Evolutionary conservation across 2,888 invertebrate genomes (phyloP).

Genomic region (Deroplatys truncata): DNA sequence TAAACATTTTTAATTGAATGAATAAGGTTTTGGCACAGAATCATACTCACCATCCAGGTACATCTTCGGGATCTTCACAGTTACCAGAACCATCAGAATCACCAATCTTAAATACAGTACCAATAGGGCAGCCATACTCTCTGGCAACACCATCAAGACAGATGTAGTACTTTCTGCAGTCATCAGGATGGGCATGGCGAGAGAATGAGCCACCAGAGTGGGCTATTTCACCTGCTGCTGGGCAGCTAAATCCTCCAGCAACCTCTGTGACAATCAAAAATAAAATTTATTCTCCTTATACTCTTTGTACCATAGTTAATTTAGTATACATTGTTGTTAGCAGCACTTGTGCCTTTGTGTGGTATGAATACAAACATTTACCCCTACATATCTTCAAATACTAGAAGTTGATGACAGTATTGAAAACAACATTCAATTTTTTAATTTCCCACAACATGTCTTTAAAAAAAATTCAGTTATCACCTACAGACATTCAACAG

Average conservation of each 20-base stretch:
- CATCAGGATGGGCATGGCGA: slow-evolving; percentile 90
- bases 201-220: slow-evolving; percentile 75
- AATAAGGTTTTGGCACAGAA: neutral
- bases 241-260: slow-evolving; percentile 84
- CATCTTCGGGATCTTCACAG: slow-evolving; percentile 93
- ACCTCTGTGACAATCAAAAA: slow-evolving; percentile 61
- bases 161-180: slow-evolving; percentile 93
- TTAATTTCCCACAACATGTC: too few relatives aligned
- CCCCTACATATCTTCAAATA: too few relatives aligned
- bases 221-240: slow-evolving; percentile 75
- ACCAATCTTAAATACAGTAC: slow-evolving; percentile 92
- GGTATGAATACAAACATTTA: too few relatives aligned
- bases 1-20: too few relatives aligned
- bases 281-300: neutral
- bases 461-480: too few relatives aligned
- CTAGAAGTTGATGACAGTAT: too few relatives aligned
- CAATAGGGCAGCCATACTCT: slow-evolving; percentile 93
- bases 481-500: too few relatives aligned
- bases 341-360: too few relatives aligned
- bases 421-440: too few relatives aligned
- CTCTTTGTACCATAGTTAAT: neutral
- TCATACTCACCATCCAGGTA: slow-evolving; percentile 85
- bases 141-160: slow-evolving; percentile 86
- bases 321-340: too few relatives aligned
- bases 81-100: slow-evolving; percentile 85